Evolutionary conservation across 2,888 invertebrate genomes (phyloP).

Genomic region (Stenichneumon culpator): DNA sequence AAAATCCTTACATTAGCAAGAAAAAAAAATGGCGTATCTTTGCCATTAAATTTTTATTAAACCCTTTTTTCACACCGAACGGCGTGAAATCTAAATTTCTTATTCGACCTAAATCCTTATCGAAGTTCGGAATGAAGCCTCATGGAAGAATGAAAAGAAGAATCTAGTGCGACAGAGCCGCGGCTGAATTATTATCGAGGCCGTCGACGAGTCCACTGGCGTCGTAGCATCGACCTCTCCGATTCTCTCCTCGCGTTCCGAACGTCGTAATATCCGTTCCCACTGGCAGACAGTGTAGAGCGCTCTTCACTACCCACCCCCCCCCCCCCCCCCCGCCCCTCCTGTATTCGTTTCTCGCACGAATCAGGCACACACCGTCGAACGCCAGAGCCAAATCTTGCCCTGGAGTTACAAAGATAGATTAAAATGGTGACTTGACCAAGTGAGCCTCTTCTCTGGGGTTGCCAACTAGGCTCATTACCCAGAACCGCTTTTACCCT

Average conservation of each 20-base stretch:
- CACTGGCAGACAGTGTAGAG: conserved; percentile 29
- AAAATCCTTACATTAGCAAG: too few species aligned
- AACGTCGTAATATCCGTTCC: conserved; percentile 47
- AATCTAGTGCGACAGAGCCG: neutral
- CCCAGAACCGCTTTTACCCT: conserved; percentile 47
- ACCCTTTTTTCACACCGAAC: neutral
- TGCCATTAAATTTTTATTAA: too few species aligned
- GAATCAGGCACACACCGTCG: neutral
- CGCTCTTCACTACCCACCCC: neutral
- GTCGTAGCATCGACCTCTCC: conserved; percentile 60
- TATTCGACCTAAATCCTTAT: neutral
- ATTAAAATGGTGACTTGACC: conserved; percentile 61
- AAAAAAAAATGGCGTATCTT: too few species aligned
- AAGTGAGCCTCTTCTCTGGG: conserved; percentile 54
- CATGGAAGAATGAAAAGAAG: too few species aligned
- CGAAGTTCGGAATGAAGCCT: neutral
- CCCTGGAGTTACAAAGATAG: conserved; percentile 68
- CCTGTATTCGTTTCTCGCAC: neutral
- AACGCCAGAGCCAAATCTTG: conserved; percentile 63
- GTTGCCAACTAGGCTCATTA: conserved; percentile 66
- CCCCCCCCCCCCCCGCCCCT: too few species aligned
- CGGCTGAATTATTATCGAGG: conserved; percentile 32
- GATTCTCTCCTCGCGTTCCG: conserved; percentile 34
- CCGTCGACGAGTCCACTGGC: conserved; percentile 56
- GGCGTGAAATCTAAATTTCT: neutral